A percentile compares a stretch with the other conserved stretches of the same genome.
phyloP scores from a whole-genome alignment of 2,113 vertebrate genomes.

The Zeus faber region DNA sequence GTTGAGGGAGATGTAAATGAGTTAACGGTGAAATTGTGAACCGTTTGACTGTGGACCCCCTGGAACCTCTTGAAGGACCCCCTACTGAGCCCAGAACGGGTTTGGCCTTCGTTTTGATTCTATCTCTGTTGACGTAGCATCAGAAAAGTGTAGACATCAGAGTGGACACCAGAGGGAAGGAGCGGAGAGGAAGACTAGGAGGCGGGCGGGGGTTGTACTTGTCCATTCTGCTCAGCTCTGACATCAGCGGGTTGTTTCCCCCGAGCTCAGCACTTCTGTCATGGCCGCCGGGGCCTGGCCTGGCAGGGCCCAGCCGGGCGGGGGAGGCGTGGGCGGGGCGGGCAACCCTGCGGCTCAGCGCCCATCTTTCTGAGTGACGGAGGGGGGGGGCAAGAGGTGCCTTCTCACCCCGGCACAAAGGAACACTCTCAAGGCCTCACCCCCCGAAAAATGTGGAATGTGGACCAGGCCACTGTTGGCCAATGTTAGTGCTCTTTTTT shows the following conservation, averaged over 20 bases:
- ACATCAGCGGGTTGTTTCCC: constrained; percentile 60
- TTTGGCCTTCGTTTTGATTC: too few species aligned
- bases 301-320: constrained; percentile 30
- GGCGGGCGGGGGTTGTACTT: constrained; percentile 17
- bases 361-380: constrained; percentile 63
- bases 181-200: neutral
- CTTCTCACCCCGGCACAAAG: constrained; percentile 65
- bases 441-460: constrained; percentile 36
- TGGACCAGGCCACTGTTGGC: constrained; percentile 28
- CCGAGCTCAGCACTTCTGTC: constrained; percentile 59
- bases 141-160: too few species aligned
- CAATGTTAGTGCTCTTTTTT: constrained; percentile 10
- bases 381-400: constrained; percentile 23
- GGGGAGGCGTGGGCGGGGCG: constrained; percentile 9
- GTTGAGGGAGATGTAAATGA: too few species aligned
- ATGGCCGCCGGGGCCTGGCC: constrained; percentile 28
- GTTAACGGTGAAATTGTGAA: too few species aligned
- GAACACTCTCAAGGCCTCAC: constrained; percentile 50
- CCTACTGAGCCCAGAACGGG: too few species aligned
- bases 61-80: too few species aligned
- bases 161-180: too few species aligned
- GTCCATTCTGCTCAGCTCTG: constrained; percentile 50
- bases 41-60: too few species aligned
- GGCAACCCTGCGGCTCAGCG: constrained; percentile 59
- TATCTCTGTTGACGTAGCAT: too few species aligned